These are phyloP conservation scores for Crotophaga sulcirostris DNA, from an alignment of 2,113 vertebrate species.

Conservation along the genomic window DNA sequence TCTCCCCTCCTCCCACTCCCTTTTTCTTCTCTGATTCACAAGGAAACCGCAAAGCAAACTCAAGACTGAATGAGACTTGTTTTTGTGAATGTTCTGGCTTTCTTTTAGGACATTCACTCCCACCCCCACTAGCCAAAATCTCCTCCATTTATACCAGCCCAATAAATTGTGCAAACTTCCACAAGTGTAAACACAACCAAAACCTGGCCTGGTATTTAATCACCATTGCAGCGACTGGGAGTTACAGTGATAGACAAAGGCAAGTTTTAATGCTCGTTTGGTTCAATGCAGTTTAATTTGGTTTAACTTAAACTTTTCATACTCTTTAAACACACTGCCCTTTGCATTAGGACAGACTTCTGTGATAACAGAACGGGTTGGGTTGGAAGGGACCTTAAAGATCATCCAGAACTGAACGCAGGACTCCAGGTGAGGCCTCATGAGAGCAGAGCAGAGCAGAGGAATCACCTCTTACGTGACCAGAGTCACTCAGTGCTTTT, in stretches of 20 bases:
- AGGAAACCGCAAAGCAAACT: slow-evolving; percentile 58
- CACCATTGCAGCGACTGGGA: background rate
- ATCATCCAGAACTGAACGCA: too few species aligned
- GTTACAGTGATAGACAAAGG: background rate
- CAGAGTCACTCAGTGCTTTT: background rate
- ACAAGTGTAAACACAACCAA: background rate
- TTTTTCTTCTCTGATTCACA: slow-evolving; percentile 44
- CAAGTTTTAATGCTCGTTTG: background rate
- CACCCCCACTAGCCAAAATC: background rate
- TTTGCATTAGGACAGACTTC: background rate
- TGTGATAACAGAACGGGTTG: too few species aligned
- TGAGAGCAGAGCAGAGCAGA: too few species aligned
- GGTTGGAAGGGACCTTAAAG: too few species aligned
- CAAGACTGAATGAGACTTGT: background rate
- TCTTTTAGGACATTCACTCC: background rate
- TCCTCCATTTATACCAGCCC: background rate
- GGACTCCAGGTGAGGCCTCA: too few species aligned
- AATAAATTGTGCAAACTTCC: background rate
- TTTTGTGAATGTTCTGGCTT: background rate
- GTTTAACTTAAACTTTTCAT: background rate
- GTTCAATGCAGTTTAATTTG: background rate
- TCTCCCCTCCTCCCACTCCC: slow-evolving; percentile 14
- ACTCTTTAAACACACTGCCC: background rate
- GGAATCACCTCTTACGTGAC: background rate
- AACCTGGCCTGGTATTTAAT: background rate